Evolutionary conservation across 1,140 invertebrate genomes (phyloP), one percentile per base, ranked within the genome.

Genomic region (Bombus huntii): DNA sequence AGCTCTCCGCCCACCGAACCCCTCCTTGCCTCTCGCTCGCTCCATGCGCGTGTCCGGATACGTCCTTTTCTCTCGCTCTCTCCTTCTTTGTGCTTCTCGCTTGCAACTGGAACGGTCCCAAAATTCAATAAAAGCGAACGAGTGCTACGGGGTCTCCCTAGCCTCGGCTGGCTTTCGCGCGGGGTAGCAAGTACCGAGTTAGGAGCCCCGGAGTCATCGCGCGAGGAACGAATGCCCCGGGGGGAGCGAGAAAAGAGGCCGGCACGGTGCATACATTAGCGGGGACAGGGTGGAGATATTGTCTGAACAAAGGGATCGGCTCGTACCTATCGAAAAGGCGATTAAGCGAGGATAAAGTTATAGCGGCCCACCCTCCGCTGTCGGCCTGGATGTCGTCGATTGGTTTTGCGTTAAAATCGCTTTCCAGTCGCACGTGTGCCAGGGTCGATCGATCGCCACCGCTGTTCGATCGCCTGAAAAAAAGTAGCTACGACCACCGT

Each of bases 61-160:
- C 47, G 18, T 53, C 18, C 47, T 53, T 22, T 53, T 53, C n/a
- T 75, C 57, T 71, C 76, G 2, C 9, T 80, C 83, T 53, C 22
- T 62, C 31, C 25, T 25, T 8, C 42, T 66, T 68, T 12, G 9
- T 1, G 9, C 10, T 1, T 68, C 62, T 77, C 44, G 1, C 47
- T 87, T 68, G 89, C 92, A 93, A 94, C 91, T 94, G 92, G 91
- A 94, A 94, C 92, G 89, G 93, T 90, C 94, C 94, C 93, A 94
- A 95, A 95, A 95, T 95, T 95, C 93, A 95, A 95, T 95, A 95
- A 95, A 95, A 92, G 88, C 90, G 92, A 93, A 94, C 92, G 91
- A 94, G 92, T 90, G 85, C 88, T 53, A 91, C 66, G 66, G 66
- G 86, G 75, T 92, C 91, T 90, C 90, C 91, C 92, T 91, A 89